A percentile compares a stretch with the other conserved stretches of the same genome.
Conservation (phyloP, 2,888 invertebrate species). For the Macrostomum cliftonense region DNA sequence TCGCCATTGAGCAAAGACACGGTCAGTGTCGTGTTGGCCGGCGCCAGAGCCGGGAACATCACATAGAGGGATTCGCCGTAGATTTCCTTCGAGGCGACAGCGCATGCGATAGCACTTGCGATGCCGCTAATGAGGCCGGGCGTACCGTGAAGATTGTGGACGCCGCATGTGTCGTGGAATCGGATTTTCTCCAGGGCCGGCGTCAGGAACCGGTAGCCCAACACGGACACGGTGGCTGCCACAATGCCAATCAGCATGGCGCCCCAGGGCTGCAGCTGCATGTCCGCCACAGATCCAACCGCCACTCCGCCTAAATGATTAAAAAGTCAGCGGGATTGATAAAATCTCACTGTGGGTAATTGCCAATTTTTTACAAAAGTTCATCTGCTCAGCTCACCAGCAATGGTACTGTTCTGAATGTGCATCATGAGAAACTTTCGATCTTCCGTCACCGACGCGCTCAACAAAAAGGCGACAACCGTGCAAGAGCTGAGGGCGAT, state of each 20-base stretch:
- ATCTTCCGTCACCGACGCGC: constrained; percentile 49
- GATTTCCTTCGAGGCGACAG: constrained; percentile 14
- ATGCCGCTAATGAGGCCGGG: constrained; percentile 65
- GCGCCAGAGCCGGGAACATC: constrained; percentile 15
- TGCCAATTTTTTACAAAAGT: too few species aligned
- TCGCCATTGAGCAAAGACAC: too few species aligned
- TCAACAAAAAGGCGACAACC: constrained; percentile 64
- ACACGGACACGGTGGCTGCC: constrained; percentile 56
- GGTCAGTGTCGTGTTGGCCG: constrained; percentile 35
- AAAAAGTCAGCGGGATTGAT: too few species aligned
- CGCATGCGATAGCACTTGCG: constrained; percentile 53
- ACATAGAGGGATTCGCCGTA: constrained; percentile 2
- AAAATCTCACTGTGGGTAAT: too few species aligned
- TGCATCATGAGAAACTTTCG: constrained; percentile 43
- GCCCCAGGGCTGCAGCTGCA: constrained; percentile 58
- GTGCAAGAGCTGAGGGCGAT: constrained; percentile 58
- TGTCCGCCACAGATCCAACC: constrained; percentile 56
- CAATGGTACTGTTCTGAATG: constrained; percentile 69
- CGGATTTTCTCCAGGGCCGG: constrained; percentile 46
- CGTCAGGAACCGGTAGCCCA: constrained; percentile 53
- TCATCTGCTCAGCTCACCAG: constrained; percentile 49
- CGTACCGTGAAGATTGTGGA: constrained; percentile 80
- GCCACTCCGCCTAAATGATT: constrained; percentile 51
- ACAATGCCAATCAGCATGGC: constrained; percentile 56
- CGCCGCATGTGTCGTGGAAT: constrained; percentile 72